Percentiles rank a stretch among this genome's conserved stretches.
These are phyloP conservation scores for Samia ricini DNA, from an alignment of 1,140 invertebrate species.

Conservation along the genomic window DNA sequence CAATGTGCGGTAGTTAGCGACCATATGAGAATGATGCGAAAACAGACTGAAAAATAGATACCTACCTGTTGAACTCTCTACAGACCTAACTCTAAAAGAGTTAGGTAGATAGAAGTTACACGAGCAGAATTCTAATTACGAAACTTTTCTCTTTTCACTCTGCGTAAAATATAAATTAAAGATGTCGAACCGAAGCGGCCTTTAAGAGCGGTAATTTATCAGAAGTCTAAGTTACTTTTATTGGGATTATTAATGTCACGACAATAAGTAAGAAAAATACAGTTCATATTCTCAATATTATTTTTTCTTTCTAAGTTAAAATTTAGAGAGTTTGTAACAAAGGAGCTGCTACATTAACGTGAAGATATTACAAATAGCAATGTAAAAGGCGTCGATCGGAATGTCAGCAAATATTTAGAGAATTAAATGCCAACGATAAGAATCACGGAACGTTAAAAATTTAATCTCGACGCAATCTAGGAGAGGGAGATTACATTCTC, in stretches of 20 bases:
- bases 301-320: background rate
- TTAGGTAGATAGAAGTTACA: conserved; percentile 11
- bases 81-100: conserved; percentile 12
- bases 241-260: conserved; percentile 6
- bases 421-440: conserved; percentile 38
- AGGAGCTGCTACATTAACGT: background rate
- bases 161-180: conserved; percentile 26
- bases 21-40: conserved; percentile 23
- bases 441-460: conserved; percentile 28
- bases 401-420: conserved; percentile 31
- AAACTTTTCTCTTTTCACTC: conserved; percentile 20
- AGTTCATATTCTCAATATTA: background rate
- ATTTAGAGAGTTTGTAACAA: too few species aligned
- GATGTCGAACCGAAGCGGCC: conserved; percentile 12
- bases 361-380: background rate
- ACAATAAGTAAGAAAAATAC: background rate
- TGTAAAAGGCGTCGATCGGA: conserved; percentile 6
- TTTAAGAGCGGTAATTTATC: conserved; percentile 2
- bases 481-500: conserved; percentile 31
- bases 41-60: conserved; percentile 26
- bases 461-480: conserved; percentile 35
- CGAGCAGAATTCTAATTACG: conserved; percentile 29
- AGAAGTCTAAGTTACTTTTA: conserved; percentile 5
- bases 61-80: conserved; percentile 30
- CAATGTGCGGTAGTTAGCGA: conserved; percentile 21